Evolutionary conservation across 1,140 invertebrate genomes (phyloP).

Genomic region (Caenorhabditis remanei): DNA sequence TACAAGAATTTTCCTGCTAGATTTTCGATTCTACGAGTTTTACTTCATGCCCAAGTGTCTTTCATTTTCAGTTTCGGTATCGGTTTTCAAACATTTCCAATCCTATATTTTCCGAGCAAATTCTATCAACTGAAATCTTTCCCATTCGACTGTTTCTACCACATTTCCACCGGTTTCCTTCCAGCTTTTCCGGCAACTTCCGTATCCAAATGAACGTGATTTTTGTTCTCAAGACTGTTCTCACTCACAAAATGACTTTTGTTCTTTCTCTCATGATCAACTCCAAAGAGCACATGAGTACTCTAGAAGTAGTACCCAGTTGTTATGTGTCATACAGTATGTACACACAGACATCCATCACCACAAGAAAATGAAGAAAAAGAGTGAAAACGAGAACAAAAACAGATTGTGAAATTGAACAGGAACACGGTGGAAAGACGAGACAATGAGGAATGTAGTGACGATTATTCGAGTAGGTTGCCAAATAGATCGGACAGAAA

Average conservation of each 20-base stretch:
- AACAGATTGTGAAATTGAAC: conserved; percentile 50
- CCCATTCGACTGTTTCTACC: no score
- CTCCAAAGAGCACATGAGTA: conserved; percentile 6
- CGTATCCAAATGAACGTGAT: not conserved
- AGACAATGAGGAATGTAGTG: conserved; percentile 49
- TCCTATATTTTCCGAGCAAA: no score
- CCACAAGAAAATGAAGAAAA: not conserved
- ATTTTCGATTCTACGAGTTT: no score
- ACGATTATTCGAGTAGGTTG: conserved; percentile 49
- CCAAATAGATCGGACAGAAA: conserved; percentile 10
- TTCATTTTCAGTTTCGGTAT: no score
- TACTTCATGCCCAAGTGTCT: no score
- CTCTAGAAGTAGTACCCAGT: conserved; percentile 7
- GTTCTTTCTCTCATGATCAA: conserved; percentile 26
- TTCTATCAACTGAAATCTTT: no score
- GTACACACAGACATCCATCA: conserved; percentile 25
- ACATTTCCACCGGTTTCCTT: no score
- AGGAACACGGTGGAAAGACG: not conserved
- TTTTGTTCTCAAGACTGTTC: not conserved
- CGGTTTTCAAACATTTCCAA: no score
- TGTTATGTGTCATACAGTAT: conserved; percentile 30
- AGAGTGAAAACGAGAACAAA: not conserved
- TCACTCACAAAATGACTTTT: not conserved
- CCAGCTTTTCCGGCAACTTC: no score
- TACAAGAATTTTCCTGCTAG: no score